Base-by-base conservation (phyloP, 2,113 vertebrate species). In the Brachionichthys hirsutus region DNA sequence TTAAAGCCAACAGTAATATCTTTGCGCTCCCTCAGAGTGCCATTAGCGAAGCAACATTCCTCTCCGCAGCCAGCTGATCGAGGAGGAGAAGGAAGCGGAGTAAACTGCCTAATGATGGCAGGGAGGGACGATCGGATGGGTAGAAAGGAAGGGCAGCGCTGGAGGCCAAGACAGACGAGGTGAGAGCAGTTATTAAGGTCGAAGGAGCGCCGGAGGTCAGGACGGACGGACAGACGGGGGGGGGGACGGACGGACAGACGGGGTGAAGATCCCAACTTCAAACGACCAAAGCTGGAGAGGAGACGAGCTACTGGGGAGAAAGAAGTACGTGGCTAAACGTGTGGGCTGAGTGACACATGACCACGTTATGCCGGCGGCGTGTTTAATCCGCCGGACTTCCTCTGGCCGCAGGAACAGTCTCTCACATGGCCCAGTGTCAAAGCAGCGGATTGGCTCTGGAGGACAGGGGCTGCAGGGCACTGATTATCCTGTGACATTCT, bases 1-100 rank as follows among this genome's bases (percentile, higher is more conserved):
- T 90, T 87, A 89, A 87, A 88, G 78, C 76, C 83, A 83, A 77
- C 82, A 81, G 83, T 78, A 81, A 85, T 78, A 87, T 85, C 75
- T 72, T 62, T 2, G 54, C 17, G 16, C 75, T 78, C 83, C 80
- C 78, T 80, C 40, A 30, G 77, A 85, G 86, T 69, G 70, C 72
- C 75, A 78, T 87, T 84, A 85, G 78, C 77, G 54, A 72, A 75
- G 77, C 70, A 75, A 75, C 75, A 75, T 73, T 67, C 67, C 18
- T 61, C 64, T 55, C 54, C 49, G 55, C 54, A 48, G 62, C 49
- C 59, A 19, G 62, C 70, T 67, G 69, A 79, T 44, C 54, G 64
- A 70, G 60, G 45, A 69, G 57, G 53, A 1, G 56, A 49, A 53
- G 60, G 57, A 64, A 66, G 56, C 15, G n/a, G n/a, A n/a, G n/a